These are phyloP conservation scores for Harpalus rubripes DNA, from an alignment of 2,888 invertebrate genomes.

Conservation along the genomic window DNA sequence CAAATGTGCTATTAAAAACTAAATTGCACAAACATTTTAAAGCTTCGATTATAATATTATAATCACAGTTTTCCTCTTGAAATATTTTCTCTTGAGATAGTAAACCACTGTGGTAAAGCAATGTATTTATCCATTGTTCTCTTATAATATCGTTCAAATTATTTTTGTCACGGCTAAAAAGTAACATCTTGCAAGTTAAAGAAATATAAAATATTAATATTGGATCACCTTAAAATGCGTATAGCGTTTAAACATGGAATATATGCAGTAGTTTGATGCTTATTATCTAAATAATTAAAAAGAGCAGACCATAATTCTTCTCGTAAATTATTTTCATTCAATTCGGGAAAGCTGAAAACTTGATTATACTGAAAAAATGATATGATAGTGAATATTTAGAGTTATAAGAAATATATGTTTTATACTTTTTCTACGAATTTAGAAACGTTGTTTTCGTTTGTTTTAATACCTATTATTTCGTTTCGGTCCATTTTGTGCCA, in stretches of 20 bases:
- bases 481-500: conserved; percentile 60
- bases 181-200: not conserved
- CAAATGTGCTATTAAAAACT: conserved; percentile 86
- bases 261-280: conserved; percentile 77
- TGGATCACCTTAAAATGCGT: conserved; percentile 83
- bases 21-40: conserved; percentile 94
- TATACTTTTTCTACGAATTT: conserved; percentile 67
- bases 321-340: conserved; percentile 78
- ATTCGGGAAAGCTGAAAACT: conserved; percentile 61
- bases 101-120: conserved; percentile 85
- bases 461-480: conserved; percentile 65
- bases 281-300: conserved; percentile 80
- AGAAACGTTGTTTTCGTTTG: conserved; percentile 63
- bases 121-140: conserved; percentile 83
- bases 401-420: not conserved
- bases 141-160: conserved; percentile 85
- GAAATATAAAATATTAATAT: conserved; percentile 22
- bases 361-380: conserved; percentile 37
- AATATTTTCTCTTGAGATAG: conserved; percentile 77
- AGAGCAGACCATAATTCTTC: conserved; percentile 82
- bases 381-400: not conserved
- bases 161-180: conserved; percentile 87
- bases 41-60: conserved; percentile 86
- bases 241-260: conserved; percentile 81
- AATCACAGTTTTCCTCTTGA: conserved; percentile 76